Conservation (phyloP, 2,113 vertebrate species). For the Peromyscus maniculatus region DNA sequence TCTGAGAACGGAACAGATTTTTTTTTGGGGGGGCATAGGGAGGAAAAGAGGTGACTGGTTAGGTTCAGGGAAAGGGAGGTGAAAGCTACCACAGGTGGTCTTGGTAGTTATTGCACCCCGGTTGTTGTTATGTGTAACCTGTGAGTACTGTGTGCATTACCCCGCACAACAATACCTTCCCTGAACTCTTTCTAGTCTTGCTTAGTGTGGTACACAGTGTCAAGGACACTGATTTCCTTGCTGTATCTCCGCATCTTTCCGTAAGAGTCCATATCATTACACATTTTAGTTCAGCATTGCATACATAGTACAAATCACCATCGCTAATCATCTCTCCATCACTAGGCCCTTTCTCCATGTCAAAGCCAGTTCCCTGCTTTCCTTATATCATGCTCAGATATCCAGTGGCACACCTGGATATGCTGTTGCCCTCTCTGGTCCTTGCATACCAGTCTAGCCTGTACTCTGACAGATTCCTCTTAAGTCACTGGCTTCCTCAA, state of each 20-base stretch:
- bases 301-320: neutral
- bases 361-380: neutral
- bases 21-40: neutral
- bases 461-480: neutral
- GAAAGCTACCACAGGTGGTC: neutral
- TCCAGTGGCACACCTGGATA: neutral
- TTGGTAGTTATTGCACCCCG: neutral
- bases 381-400: neutral
- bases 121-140: neutral
- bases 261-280: neutral
- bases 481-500: conserved; percentile 17
- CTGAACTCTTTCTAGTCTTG: neutral
- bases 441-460: neutral
- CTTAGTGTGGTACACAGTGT: neutral
- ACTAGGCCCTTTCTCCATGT: neutral
- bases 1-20: neutral
- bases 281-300: neutral
- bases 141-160: neutral
- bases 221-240: neutral
- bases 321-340: neutral
- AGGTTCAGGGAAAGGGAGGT: neutral
- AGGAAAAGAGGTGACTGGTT: neutral
- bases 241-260: neutral
- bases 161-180: neutral
- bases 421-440: neutral